phyloP scores from a whole-genome alignment of 2,888 invertebrate species.

The Metopia argyrocephala region DNA sequence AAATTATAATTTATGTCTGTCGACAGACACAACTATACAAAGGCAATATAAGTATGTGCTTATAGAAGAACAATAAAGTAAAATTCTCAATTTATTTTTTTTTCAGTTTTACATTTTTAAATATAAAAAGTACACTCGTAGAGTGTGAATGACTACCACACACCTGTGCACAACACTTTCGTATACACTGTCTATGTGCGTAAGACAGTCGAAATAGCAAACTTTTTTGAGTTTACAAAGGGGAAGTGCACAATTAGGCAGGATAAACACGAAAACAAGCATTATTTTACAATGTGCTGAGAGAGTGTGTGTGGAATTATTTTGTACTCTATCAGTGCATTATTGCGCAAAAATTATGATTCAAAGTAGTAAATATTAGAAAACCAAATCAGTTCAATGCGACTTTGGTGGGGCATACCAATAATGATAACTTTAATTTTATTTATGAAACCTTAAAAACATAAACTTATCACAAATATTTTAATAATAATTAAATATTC shows the following conservation, averaged over 20 bases:
- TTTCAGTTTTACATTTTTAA: too few relatives aligned
- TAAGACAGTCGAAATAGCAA: neutral
- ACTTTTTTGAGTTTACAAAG: neutral
- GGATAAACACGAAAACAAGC: slow-evolving; percentile 13
- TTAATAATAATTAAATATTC: too few relatives aligned
- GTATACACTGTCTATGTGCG: neutral
- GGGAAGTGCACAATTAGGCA: slow-evolving; percentile 39
- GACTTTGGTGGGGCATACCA: too few relatives aligned
- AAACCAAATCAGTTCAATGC: too few relatives aligned
- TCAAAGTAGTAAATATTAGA: too few relatives aligned
- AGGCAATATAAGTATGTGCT: too few relatives aligned
- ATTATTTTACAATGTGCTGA: neutral
- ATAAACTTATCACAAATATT: too few relatives aligned
- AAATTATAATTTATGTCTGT: slow-evolving; percentile 55
- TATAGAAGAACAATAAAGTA: slow-evolving; percentile 25
- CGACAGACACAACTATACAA: slow-evolving; percentile 46
- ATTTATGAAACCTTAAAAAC: too few relatives aligned
- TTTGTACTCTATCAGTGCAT: slow-evolving; percentile 36
- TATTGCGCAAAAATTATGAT: neutral
- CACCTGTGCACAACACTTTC: slow-evolving; percentile 53
- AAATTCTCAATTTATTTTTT: neutral
- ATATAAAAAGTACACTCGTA: slow-evolving; percentile 6
- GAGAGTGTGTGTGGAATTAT: neutral
- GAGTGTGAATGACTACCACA: neutral
- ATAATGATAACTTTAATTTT: too few relatives aligned